Conservation (phyloP, 1,140 invertebrate genomes). For the Lordiphosa mommai region DNA sequence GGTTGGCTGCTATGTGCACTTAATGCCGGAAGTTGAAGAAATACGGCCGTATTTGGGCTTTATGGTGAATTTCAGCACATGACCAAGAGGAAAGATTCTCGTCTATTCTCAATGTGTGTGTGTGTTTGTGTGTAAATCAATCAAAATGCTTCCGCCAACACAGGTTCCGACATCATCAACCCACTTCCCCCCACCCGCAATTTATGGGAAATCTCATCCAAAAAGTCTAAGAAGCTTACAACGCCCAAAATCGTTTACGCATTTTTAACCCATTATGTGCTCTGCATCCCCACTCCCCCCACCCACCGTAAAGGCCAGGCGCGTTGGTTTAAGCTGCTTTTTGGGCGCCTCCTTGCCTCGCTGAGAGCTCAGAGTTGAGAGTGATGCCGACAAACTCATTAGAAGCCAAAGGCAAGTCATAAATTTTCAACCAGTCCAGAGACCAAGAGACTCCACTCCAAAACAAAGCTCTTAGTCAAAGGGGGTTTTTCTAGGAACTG, state of each 20-base stretch:
- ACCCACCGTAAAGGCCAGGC: conserved; percentile 3
- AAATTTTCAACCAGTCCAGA: conserved; percentile 63
- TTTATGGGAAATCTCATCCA: conserved; percentile 70
- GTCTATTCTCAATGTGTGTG: conserved; percentile 4
- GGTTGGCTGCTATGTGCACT: conserved; percentile 49
- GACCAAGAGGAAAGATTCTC: conserved; percentile 29
- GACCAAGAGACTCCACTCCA: conserved; percentile 19
- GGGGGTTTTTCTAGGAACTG: conserved; percentile 8
- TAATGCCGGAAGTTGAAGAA: conserved; percentile 76
- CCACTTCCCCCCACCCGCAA: conserved; percentile 18
- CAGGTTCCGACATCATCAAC: conserved; percentile 5
- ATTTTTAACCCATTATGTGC: conserved; percentile 67
- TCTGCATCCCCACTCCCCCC: not conserved
- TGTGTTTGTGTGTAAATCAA: conserved; percentile 60
- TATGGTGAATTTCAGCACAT: conserved; percentile 64
- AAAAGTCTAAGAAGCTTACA: conserved; percentile 72
- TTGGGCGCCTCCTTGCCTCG: conserved; percentile 21
- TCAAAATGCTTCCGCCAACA: conserved; percentile 66
- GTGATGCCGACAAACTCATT: conserved; percentile 75
- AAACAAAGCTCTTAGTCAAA: not conserved
- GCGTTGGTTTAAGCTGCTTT: conserved; percentile 36
- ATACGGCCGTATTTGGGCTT: conserved; percentile 66
- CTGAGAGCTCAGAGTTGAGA: conserved; percentile 53
- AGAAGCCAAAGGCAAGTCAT: conserved; percentile 69
- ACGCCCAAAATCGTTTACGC: conserved; percentile 69